Conservation (phyloP, 2,797 vertebrate genomes). For the Hydrocynus forskahlii region DNA sequence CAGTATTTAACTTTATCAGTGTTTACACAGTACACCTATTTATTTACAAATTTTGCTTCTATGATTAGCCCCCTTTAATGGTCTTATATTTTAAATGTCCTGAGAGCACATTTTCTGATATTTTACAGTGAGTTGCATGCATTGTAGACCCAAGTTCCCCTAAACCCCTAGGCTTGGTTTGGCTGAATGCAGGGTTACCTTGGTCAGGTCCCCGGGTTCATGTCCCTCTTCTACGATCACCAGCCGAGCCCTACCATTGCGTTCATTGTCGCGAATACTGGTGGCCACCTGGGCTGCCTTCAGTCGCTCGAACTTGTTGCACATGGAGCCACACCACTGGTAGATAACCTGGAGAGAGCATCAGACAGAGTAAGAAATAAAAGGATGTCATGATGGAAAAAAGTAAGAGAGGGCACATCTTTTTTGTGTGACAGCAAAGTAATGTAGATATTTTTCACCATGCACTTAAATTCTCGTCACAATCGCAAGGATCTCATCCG, state of each 20-base stretch:
- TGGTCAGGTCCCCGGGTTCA: slow-evolving; percentile 73
- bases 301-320: slow-evolving; percentile 88
- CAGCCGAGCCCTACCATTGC: slow-evolving; percentile 83
- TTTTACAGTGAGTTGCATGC: too few relatives aligned
- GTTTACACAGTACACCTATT: too few relatives aligned
- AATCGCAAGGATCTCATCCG: neutral
- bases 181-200: slow-evolving; percentile 71
- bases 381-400: neutral
- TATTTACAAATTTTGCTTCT: too few relatives aligned
- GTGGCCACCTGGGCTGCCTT: slow-evolving; percentile 87
- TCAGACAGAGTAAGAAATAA: neutral
- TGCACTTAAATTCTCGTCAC: neutral
- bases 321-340: slow-evolving; percentile 90
- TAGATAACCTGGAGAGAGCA: slow-evolving; percentile 81
- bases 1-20: too few relatives aligned
- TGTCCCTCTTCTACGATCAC: slow-evolving; percentile 85
- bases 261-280: slow-evolving; percentile 90
- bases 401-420: neutral
- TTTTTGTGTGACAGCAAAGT: neutral
- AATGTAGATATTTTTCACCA: neutral
- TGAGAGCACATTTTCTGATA: neutral
- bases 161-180: neutral
- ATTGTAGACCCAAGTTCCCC: too few relatives aligned
- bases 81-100: too few relatives aligned
- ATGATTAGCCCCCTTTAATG: too few relatives aligned